Evolutionary conservation across 1,140 invertebrate genomes (phyloP).

Genomic region (Theocolax elegans): DNA sequence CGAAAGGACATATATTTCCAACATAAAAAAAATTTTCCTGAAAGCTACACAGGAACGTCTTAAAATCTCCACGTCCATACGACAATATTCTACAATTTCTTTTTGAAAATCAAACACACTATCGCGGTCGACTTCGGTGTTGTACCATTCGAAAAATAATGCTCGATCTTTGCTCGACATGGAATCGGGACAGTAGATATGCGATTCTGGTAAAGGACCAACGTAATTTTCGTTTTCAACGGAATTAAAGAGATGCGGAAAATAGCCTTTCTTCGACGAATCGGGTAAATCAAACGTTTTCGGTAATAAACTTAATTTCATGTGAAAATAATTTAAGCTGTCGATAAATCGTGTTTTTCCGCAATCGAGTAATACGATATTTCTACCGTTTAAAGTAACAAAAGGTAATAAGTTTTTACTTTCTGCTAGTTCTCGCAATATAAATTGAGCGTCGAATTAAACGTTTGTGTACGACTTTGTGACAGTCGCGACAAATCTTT

Average conservation of each 20-base stretch:
- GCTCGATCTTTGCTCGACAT: constrained; percentile 30
- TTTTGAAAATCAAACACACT: constrained; percentile 28
- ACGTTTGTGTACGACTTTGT: background rate
- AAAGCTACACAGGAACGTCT: background rate
- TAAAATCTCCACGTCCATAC: background rate
- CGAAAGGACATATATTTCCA: background rate
- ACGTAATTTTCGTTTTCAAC: constrained; percentile 47
- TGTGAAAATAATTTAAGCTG: constrained; percentile 50
- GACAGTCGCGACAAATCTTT: background rate
- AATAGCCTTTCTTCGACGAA: constrained; percentile 42
- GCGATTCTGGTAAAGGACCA: constrained; percentile 36
- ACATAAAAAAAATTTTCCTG: background rate
- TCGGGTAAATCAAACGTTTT: constrained; percentile 46
- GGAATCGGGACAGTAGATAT: constrained; percentile 41
- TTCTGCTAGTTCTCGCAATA: constrained; percentile 43
- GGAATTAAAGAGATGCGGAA: constrained; percentile 51
- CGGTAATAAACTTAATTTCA: constrained; percentile 45
- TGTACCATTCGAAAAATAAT: constrained; percentile 32
- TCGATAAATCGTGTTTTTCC: constrained; percentile 47
- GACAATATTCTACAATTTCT: background rate
- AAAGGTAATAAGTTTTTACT: constrained; percentile 21
- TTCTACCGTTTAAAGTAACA: constrained; percentile 45
- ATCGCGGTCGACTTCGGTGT: constrained; percentile 17
- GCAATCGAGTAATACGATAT: constrained; percentile 40
- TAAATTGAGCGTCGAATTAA: constrained; percentile 48